Conservation (phyloP, 1,140 invertebrate genomes). For the Cydia fagiglandana region DNA sequence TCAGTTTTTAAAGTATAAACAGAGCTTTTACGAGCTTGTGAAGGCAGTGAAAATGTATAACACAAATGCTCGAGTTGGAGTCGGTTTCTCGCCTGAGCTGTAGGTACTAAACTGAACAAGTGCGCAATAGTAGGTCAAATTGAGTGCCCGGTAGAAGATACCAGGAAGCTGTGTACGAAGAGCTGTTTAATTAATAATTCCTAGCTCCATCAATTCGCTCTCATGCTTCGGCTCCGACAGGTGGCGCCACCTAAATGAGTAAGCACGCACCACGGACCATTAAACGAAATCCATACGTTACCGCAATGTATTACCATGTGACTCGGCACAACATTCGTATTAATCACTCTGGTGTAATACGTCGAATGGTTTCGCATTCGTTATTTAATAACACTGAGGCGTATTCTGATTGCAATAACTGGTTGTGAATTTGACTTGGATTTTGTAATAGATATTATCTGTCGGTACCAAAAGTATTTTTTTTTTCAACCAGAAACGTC, state of each 20-base stretch:
- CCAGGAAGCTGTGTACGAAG: background rate
- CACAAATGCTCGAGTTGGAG: no score
- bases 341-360: constrained; percentile 13
- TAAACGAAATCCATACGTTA: constrained; percentile 21
- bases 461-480: no score
- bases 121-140: background rate
- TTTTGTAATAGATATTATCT: no score
- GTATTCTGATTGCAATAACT: no score
- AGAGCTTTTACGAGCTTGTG: no score
- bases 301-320: constrained; percentile 25
- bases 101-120: no score
- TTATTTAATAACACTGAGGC: background rate
- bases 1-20: no score
- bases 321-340: constrained; percentile 24
- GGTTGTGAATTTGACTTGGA: no score
- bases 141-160: background rate
- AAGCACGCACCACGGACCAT: constrained; percentile 19
- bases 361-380: constrained; percentile 7
- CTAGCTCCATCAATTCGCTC: background rate
- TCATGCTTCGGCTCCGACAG: background rate
- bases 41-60: no score
- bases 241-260: constrained; percentile 27
- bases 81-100: no score
- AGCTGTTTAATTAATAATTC: background rate
- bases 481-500: no score